Percentiles rank a stretch among this genome's conserved stretches.
These are phyloP conservation scores for Stenotaenia linearis DNA, from an alignment of 2,888 invertebrate genomes.

Conservation along the genomic window DNA sequence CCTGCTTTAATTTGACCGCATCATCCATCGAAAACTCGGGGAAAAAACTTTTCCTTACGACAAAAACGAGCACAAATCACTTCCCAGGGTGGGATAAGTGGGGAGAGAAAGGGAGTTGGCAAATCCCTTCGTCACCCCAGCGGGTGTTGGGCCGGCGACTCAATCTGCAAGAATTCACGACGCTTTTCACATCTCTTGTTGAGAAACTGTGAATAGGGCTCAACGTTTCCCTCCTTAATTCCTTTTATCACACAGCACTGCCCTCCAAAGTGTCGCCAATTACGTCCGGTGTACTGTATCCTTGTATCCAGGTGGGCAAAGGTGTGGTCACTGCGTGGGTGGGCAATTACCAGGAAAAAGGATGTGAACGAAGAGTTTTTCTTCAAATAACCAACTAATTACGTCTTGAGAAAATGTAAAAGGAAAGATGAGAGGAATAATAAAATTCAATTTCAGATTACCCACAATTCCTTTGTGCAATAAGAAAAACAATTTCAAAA, in stretches of 20 bases:
- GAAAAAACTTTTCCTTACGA: not conserved
- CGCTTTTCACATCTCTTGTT: not conserved
- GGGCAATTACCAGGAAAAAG: not conserved
- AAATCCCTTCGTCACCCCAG: slow-evolving; percentile 17
- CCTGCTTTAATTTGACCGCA: not conserved
- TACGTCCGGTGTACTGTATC: not conserved
- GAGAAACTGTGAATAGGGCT: not conserved
- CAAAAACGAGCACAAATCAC: slow-evolving; percentile 1
- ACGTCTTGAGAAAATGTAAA: not conserved
- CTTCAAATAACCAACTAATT: not conserved
- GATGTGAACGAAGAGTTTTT: not conserved
- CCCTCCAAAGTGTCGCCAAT: slow-evolving; percentile 11
- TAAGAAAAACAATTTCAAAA: not conserved
- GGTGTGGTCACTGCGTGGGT: slow-evolving; percentile 23
- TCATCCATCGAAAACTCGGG: not conserved
- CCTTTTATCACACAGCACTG: slow-evolving; percentile 17
- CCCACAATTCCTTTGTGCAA: not conserved
- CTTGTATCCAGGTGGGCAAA: not conserved
- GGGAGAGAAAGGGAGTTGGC: not conserved
- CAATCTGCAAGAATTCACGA: not conserved
- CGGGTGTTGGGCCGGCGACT: not conserved
- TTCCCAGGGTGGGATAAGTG: not conserved
- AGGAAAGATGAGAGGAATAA: not conserved
- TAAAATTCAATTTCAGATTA: not conserved
- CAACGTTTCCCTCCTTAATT: not conserved